These are phyloP conservation scores for Lytechinus variegatus DNA, from an alignment of 35 echinoderm and acorn worm species.

Conservation along the genomic window DNA sequence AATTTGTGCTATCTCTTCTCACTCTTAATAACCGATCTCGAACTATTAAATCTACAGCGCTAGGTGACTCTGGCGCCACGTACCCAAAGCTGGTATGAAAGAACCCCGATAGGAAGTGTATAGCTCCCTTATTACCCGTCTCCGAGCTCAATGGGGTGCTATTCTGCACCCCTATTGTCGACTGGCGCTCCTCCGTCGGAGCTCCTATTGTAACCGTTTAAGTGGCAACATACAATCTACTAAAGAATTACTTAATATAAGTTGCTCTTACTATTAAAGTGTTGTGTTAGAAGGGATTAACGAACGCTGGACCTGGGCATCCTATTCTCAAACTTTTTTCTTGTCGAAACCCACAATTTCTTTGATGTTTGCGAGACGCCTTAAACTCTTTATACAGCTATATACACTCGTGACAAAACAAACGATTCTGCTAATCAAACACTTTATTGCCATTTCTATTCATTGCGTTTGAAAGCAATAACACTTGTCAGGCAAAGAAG, in stretches of 20 bases:
- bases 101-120: neutral
- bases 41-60: neutral
- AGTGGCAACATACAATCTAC: conserved; percentile 42
- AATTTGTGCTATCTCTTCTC: conserved; percentile 9
- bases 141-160: neutral
- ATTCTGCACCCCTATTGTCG: conserved; percentile 26
- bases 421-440: conserved; percentile 28
- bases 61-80: neutral
- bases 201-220: neutral
- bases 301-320: neutral
- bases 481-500: conserved; percentile 11
- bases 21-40: neutral
- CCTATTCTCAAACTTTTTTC: neutral
- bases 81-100: neutral
- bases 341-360: neutral
- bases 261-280: conserved; percentile 49
- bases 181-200: conserved; percentile 11
- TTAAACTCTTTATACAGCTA: conserved; percentile 30
- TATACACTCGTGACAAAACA: conserved; percentile 38
- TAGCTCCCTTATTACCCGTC: conserved; percentile 32
- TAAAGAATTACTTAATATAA: conserved; percentile 50
- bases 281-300: conserved; percentile 40
- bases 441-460: conserved; percentile 33
- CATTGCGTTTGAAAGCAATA: neutral
- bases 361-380: conserved; percentile 43